Percentiles rank a stretch among this genome's conserved stretches.
These are phyloP conservation scores for Drosophila nigrodunni DNA, from an alignment of 1,140 invertebrate species.

Conservation along the genomic window DNA sequence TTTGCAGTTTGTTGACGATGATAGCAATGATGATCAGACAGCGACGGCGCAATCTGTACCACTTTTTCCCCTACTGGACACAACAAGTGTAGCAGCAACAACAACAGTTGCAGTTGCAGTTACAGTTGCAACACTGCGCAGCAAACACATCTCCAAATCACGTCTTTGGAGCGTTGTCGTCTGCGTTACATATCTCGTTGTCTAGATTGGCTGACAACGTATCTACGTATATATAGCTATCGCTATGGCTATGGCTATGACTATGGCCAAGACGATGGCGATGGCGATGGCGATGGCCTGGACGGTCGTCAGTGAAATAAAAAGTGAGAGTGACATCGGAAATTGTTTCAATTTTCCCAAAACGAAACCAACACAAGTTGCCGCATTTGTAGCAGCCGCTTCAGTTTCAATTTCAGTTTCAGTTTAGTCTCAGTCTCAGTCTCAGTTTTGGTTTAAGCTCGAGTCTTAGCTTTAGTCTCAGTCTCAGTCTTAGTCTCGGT, in stretches of 20 bases:
- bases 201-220: constrained; percentile 67
- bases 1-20: constrained; percentile 41
- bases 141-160: constrained; percentile 79
- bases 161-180: constrained; percentile 63
- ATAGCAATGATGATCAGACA: constrained; percentile 43
- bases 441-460: constrained; percentile 27
- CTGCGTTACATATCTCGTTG: constrained; percentile 80
- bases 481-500: constrained; percentile 4
- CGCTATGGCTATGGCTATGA: constrained; percentile 1
- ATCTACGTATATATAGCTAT: constrained; percentile 21
- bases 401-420: constrained; percentile 15
- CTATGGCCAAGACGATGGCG: constrained; percentile 11
- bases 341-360: constrained; percentile 84
- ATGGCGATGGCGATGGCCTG: constrained; percentile 31
- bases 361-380: constrained; percentile 76
- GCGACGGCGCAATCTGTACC: constrained; percentile 69
- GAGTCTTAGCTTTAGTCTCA: background rate
- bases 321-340: constrained; percentile 84
- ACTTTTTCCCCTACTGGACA: constrained; percentile 73
- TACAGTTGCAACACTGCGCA: constrained; percentile 61
- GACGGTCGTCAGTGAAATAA: constrained; percentile 69
- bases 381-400: constrained; percentile 64
- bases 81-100: constrained; percentile 73
- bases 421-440: constrained; percentile 5
- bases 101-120: constrained; percentile 40